Evolutionary conservation across 2,113 vertebrate species (phyloP).

Genomic region (Myotis davidii): DNA sequence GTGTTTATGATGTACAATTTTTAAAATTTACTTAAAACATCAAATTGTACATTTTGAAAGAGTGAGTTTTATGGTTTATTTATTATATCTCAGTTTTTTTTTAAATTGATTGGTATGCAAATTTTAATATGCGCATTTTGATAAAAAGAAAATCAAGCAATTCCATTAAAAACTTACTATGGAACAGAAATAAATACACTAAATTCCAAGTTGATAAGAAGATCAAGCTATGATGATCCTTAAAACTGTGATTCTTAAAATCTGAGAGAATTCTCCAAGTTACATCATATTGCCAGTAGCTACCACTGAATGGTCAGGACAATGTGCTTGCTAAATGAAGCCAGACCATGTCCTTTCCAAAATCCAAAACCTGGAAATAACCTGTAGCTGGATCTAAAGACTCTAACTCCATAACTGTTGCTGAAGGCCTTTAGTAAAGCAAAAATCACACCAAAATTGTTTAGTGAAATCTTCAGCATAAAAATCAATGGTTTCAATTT

Average conservation of each 20-base stretch:
- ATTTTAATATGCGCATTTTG: not conserved
- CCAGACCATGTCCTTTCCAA: not conserved
- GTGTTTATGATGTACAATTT: not conserved
- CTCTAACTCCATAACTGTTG: not conserved
- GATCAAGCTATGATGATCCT: not conserved
- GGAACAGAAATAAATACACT: not conserved
- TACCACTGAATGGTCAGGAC: not conserved
- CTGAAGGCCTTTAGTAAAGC: not conserved
- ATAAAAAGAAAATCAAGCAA: conserved; percentile 22
- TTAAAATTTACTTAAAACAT: not conserved
- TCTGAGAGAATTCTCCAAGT: not conserved
- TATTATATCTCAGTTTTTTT: not conserved
- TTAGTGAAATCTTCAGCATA: not conserved
- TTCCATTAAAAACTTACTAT: not conserved
- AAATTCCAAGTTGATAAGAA: not conserved
- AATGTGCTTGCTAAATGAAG: not conserved
- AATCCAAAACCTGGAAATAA: not conserved
- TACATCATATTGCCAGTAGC: not conserved
- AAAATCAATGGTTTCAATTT: not conserved
- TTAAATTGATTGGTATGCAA: not conserved
- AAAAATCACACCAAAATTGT: conserved; percentile 2
- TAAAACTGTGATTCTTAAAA: not conserved
- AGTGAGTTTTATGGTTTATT: not conserved
- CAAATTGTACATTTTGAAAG: not conserved
- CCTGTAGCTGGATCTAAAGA: not conserved